Evolutionary conservation across 2,797 vertebrate species (phyloP).

Genomic region (Tiaroga cobitis): DNA sequence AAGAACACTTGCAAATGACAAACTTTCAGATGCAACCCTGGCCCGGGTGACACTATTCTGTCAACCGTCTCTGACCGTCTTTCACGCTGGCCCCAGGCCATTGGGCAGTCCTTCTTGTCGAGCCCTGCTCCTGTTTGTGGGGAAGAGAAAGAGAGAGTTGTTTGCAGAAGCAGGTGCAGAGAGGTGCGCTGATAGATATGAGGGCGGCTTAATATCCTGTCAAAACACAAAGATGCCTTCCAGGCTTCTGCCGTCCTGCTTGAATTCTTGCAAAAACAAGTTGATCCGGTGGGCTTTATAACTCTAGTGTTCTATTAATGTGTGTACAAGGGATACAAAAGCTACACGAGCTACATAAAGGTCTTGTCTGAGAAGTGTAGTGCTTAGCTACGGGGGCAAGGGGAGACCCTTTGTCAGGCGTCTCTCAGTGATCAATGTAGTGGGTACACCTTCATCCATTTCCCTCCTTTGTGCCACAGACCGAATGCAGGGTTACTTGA

Average conservation of each 20-base stretch:
- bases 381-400: constrained; percentile 52
- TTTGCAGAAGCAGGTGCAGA: constrained; percentile 44
- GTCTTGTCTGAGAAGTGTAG: constrained; percentile 27
- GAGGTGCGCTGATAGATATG: constrained; percentile 53
- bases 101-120: background rate
- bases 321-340: constrained; percentile 11
- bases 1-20: background rate
- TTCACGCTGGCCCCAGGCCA: background rate
- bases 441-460: constrained; percentile 74
- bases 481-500: constrained; percentile 66
- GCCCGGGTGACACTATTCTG: background rate
- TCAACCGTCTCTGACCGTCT: background rate
- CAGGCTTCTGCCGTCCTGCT: constrained; percentile 39
- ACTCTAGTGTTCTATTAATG: constrained; percentile 22
- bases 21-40: background rate
- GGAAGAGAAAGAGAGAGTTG: constrained; percentile 49
- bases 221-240: constrained; percentile 49
- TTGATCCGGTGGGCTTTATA: constrained; percentile 39
- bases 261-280: constrained; percentile 42
- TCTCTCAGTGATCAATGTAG: constrained; percentile 71
- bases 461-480: constrained; percentile 69
- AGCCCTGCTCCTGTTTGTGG: constrained; percentile 15
- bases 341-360: constrained; percentile 27
- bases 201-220: constrained; percentile 51
- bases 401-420: constrained; percentile 67